Base-by-base conservation (phyloP, 2,797 vertebrate genomes). In the Echeneis naucrates region DNA sequence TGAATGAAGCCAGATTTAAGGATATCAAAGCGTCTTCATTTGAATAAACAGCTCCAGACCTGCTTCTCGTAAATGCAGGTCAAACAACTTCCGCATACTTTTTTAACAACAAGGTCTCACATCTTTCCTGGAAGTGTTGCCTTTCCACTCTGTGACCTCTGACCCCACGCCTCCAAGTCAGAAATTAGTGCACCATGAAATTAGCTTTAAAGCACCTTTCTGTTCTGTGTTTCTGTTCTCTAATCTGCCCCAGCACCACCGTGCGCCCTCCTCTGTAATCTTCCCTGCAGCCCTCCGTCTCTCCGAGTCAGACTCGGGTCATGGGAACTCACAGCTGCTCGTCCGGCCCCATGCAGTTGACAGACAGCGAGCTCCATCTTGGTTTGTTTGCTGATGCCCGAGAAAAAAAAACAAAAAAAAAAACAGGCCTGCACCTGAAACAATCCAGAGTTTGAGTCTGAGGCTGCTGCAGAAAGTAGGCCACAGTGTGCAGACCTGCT, bases 261-360 rank as follows among this genome's bases (percentile, higher is more conserved):
- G 42, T 76, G 65, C 24, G 32, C 37, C 55, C 70, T 86, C 68
- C 76, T 75, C 75, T 84, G 68, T 87, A 83, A 84, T 78, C 79
- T 77, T 59, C 83, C 77, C 79, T 42, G 58, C 77, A 63, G 67
- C 76, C 77, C 66, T 72, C 71, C 4, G 77, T 72, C 67, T 0
- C 71, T 72, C 44, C 40, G 72, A 89, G 83, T 81, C 86, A 77
- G 53, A 47, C 67, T 30, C 12, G 65, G 89, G 89, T 90, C 92
- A 82, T 89, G 90, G 89, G 89, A 93, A 92, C 86, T 74, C 84
- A 59, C 89, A 90, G 89, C 88, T 90, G 89, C 75, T 72, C 0
- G 67, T 65, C 56, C 57, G 82, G 59, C 80, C 87, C 69, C 84
- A 77, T 80, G 85, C 86, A 14, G 81, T n/a, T 37, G 76, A 77